Base-by-base conservation (phyloP, 2,113 vertebrate genomes). In the Paratilapia polleni region DNA sequence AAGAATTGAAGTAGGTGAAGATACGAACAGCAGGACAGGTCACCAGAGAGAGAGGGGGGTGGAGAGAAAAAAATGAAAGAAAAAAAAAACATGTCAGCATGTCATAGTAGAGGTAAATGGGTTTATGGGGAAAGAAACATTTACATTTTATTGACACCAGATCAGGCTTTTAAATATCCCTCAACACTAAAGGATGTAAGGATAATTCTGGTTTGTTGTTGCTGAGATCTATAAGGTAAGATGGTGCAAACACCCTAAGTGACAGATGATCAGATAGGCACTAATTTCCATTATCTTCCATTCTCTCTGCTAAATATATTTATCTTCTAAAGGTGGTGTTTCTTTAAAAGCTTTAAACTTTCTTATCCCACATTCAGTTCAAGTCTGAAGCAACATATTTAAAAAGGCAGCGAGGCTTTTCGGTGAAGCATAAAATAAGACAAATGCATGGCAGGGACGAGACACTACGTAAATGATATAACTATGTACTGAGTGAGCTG, bases 391-490 rank as follows among this genome's bases (percentile, higher is more conserved):
- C 17, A 80, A n/a, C 22, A 28, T 8, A 13, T 14, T 61, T 22
- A 28, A 81, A 63, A 7, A 41, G 19, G 31, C 36, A 22, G 43
- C 12, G 1, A 54, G 13, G 43, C 5, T 34, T 24, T 81, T 83
- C 63, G 43, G 22, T 31, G 28, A 20, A 58, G 58, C 57, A 31
- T 36, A 73, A 82, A 76, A 73, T n/a, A 85, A 85, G 79, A 78
- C 63, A 84, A 77, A 83, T 78, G 43, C 49, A 8, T 34, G 24
- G 70, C 59, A 36, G 70, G 58, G 49, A 61, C 43, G 80, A 83
- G 66, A 82, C 86, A 58, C 85, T 82, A 79, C 83, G 78, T 90
- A 78, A 90, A 85, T 85, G 86, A 90, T 86, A 73, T 20, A 89
- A 88, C 80, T 76, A 78, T 70, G 87, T 74, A 80, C 59, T 82